Evolutionary conservation across 2,113 vertebrate species (phyloP), one percentile per base, ranked within the genome.

Genomic region (Proterorhinus semilunaris): DNA sequence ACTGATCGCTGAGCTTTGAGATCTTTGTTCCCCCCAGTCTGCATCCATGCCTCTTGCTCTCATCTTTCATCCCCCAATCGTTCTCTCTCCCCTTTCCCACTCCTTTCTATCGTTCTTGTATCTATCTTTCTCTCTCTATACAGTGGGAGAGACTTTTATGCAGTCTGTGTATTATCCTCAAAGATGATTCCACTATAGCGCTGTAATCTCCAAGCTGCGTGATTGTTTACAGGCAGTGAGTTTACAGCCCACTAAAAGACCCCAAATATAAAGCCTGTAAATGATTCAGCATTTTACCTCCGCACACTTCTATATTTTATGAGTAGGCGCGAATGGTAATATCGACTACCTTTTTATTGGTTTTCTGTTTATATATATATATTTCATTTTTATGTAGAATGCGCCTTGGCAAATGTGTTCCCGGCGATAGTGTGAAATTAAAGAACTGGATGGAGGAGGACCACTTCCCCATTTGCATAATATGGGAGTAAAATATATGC

Each of bases 1-100:
- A 81, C 36, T 0, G 51, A 65, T 51, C 45, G 69, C 59, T 63
- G 65, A 46, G 65, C 76, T 82, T 66, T 42, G 62, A 51, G 53
- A 72, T 17, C 42, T 57, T 76, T 44, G 66, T 68, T 73, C 68
- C 48, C 3, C 17, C 4, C 45, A 6, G 27, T 53, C 52, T 64
- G 66, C 74, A 62, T 70, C 27, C 10, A 21, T 68, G 65, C 15
- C 13, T 44, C 51, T 12, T n/a, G n/a, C 51, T 52, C 15, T 50
- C 11, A 5, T 52, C 15, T 16, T n/a, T 2, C n/a, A n/a, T 8
- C 7, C 15, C 8, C 13, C 21, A 21, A 21, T 21, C 21, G 21
- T 21, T 51, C 50, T 51, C 13, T 51, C 50, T 52, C 11, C 50
- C 16, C 15, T 6, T 52, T 15, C 51, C 51, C 15, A 7, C 12